Conservation (phyloP, 2,888 invertebrate species). For the Drosophila maculinotata region DNA sequence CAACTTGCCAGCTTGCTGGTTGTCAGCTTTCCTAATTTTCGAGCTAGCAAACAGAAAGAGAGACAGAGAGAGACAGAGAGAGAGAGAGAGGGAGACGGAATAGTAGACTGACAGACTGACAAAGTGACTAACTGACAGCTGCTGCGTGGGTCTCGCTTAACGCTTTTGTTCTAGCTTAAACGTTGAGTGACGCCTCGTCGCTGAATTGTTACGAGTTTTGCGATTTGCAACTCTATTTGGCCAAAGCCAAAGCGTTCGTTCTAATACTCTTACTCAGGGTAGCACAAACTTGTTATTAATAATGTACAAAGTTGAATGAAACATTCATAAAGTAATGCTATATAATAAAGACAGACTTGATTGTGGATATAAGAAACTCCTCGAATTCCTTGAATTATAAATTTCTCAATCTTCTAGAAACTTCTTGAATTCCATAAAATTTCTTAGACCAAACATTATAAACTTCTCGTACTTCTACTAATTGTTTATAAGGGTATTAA, state of each 20-base stretch:
- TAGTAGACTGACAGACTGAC: conserved; percentile 42
- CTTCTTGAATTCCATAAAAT: too few relatives aligned
- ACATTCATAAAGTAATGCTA: too few relatives aligned
- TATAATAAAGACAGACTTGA: too few relatives aligned
- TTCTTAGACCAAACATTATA: too few relatives aligned
- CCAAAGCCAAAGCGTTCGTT: conserved; percentile 28
- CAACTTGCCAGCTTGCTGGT: conserved; percentile 34
- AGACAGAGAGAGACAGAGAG: conserved; percentile 14
- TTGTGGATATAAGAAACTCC: too few relatives aligned
- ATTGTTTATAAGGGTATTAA: not conserved
- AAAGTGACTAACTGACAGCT: conserved; percentile 63
- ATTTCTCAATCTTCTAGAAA: too few relatives aligned
- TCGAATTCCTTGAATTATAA: too few relatives aligned
- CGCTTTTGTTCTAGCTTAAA: conserved; percentile 70
- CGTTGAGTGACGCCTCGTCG: conserved; percentile 68
- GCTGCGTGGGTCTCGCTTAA: conserved; percentile 60
- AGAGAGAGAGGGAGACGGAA: conserved; percentile 17
- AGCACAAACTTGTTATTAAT: too few relatives aligned
- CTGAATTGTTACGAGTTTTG: conserved; percentile 21
- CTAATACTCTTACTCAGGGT: not conserved
- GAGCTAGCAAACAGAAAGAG: conserved; percentile 14
- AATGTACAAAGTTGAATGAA: too few relatives aligned
- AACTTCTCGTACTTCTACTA: not conserved
- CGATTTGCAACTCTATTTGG: conserved; percentile 70
- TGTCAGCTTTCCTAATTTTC: conserved; percentile 67